A percentile compares a stretch with the other conserved stretches of the same genome.
These are phyloP conservation scores for Callorhinus ursinus DNA, from an alignment of 2,113 vertebrate species.

Conservation along the genomic window DNA sequence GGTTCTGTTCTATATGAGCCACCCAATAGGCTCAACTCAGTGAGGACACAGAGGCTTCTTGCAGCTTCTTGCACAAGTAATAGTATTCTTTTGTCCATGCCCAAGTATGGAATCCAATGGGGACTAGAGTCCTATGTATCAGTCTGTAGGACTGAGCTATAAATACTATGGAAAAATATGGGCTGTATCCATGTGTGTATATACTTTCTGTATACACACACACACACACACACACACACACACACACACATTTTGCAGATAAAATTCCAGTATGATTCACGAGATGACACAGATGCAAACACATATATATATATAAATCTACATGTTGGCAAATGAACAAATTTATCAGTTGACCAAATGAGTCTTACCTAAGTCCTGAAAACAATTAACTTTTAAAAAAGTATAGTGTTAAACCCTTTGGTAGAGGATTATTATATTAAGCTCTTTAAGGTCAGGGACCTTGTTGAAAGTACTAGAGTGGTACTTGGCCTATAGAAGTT, in stretches of 20 bases:
- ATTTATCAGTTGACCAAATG: neutral
- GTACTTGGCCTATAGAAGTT: neutral
- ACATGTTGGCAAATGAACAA: neutral
- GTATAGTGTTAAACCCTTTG: neutral
- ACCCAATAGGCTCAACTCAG: neutral
- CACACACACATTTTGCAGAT: neutral
- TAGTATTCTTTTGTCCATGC: neutral
- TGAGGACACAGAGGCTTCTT: neutral
- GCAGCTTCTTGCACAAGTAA: neutral
- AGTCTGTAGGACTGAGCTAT: neutral
- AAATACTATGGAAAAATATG: neutral
- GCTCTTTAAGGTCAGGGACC: neutral
- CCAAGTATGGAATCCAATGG: neutral
- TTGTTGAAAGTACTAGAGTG: neutral
- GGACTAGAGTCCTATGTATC: neutral
- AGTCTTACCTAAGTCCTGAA: neutral
- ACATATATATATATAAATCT: neutral
- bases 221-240: too few relatives aligned
- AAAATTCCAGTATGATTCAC: neutral
- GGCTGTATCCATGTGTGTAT: too few relatives aligned
- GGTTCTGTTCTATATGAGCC: neutral
- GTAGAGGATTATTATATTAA: neutral
- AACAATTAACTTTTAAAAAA: slow-evolving; percentile 37
- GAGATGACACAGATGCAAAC: neutral
- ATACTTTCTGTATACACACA: too few relatives aligned